Conservation (phyloP, 2,888 invertebrate species). For the Cyclophora albipunctata region DNA sequence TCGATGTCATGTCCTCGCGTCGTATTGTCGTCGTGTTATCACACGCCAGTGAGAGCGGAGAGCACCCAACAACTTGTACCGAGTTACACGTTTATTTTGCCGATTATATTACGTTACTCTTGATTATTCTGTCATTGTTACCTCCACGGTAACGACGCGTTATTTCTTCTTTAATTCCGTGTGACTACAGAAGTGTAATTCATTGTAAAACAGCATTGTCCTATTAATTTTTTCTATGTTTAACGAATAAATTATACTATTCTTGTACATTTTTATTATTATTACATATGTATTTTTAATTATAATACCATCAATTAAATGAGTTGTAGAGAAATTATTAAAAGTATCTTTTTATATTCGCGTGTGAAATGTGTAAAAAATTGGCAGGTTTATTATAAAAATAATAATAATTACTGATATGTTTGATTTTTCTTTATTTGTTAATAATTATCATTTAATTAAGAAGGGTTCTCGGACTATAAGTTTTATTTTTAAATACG, state of each 20-base stretch:
- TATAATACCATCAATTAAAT: conserved; percentile 13
- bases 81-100: no score
- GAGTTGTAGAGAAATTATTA: conserved; percentile 13
- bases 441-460: conserved; percentile 19
- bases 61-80: no score
- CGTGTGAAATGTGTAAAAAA: conserved; percentile 3
- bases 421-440: conserved; percentile 5
- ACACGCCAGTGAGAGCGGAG: no score
- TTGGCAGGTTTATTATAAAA: conserved; percentile 10
- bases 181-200: no score
- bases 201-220: no score
- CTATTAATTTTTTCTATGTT: conserved; percentile 1
- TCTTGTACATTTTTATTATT: conserved; percentile 11
- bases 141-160: no score
- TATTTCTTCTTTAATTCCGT: no score
- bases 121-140: conserved; percentile 8
- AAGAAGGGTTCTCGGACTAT: conserved; percentile 17
- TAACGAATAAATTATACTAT: conserved; percentile 11
- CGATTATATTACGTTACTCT: background rate
- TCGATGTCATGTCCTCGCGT: no score
- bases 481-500: conserved; percentile 38
- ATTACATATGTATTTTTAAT: conserved; percentile 7
- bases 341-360: conserved; percentile 4
- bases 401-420: no score
- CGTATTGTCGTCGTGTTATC: no score